phyloP scores from a whole-genome alignment of 2,888 invertebrate genomes.

The Micoletzkya japonica region DNA sequence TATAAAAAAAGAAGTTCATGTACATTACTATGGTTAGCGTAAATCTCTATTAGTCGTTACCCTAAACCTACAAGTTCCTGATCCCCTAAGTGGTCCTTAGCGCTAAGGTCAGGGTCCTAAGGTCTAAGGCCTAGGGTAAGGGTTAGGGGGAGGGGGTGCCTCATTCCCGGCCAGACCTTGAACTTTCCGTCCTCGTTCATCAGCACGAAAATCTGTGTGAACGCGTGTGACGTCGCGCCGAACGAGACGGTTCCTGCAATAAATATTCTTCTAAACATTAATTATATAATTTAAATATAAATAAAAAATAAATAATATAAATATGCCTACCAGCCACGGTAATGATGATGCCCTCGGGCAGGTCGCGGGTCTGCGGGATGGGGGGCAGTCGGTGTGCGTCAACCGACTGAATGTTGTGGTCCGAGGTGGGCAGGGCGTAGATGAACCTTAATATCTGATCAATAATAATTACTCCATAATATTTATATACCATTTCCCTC shows the following conservation, averaged over 20 bases:
- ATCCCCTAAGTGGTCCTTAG: background rate
- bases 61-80: background rate
- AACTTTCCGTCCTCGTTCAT: slow-evolving; percentile 40
- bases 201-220: slow-evolving; percentile 32
- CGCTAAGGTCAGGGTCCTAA: too few relatives aligned
- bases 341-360: slow-evolving; percentile 15
- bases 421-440: slow-evolving; percentile 80
- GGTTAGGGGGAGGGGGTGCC: too few relatives aligned
- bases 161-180: too few relatives aligned
- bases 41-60: background rate
- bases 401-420: slow-evolving; percentile 77
- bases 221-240: slow-evolving; percentile 12
- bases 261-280: background rate
- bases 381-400: slow-evolving; percentile 75
- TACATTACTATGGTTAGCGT: too few relatives aligned
- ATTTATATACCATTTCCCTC: background rate
- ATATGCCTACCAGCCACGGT: slow-evolving; percentile 5
- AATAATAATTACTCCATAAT: background rate
- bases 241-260: slow-evolving; percentile 25
- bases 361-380: background rate
- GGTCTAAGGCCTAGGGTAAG: too few relatives aligned
- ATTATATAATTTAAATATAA: background rate
- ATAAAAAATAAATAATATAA: background rate
- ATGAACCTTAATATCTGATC: slow-evolving; percentile 71
- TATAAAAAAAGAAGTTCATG: too few relatives aligned